Base-by-base conservation (phyloP, 1,140 invertebrate species). In the Trichonephila clavipes region DNA sequence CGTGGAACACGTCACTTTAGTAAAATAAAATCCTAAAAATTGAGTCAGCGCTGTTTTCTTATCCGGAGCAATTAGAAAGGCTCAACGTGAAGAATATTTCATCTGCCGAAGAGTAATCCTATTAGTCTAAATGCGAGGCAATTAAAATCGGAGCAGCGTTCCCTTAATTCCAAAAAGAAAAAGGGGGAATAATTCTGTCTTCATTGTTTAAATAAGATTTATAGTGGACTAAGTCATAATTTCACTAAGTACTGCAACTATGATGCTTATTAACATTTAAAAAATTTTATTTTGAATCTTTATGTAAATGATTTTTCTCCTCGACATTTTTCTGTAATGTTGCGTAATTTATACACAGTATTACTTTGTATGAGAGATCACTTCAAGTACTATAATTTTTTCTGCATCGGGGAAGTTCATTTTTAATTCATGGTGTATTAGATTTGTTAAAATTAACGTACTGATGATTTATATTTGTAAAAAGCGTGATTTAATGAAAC, bases 101-200 rank as follows among this genome's bases (percentile, higher is more conserved):
- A 82, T 82, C 72, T 51, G 58, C 81, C 7, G 51, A 51, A 21
- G 64, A 64, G 69, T 91, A 91, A 91, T 91, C 89, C 89, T 91
- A 91, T 91, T 91, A 91, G 89, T 83, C 61, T 83, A 83, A 91
- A 91, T 83, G 89, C 77, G 89, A 82, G 69, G 89, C 89, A 91
- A 91, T 91, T 91, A 91, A 91, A 91, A 83, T 77, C n/a, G 16
- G 89, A 83, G 24, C 44, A 51, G 69, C 66, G 64, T 19, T 40
- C 12, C 10, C 87, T 62, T 66, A 66, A 1, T 28, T 58, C 1
- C 7, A 10, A n/a, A 21, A 51, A 21, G n/a, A 58, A 24, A 18
- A 51, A 58, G 10, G 19, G 19, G n/a, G n/a, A 24, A n/a, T 19
- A 85, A 44, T 61, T 18, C 12, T n/a, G 82, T 7, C 51, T 58